Evolutionary conservation across 2,888 invertebrate species (phyloP), one percentile per base, ranked within the genome.

Genomic region (Altica lythri): DNA sequence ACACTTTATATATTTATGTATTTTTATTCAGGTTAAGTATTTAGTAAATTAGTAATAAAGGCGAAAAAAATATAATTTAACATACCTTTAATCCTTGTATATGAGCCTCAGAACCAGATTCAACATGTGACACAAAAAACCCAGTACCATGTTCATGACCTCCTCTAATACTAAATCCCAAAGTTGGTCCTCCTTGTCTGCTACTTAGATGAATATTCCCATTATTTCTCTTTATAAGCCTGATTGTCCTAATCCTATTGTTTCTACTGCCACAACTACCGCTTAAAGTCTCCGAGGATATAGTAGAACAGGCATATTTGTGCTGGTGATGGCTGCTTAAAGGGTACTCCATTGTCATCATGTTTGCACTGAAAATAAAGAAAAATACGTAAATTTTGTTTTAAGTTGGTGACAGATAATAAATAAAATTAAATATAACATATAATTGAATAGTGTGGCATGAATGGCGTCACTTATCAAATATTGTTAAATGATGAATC

Each of bases 141-240:
- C 96, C 96, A 0, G 93, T 91, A 16, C 91, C 89, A 73, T 94
- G 92, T 72, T 96, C 96, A 60, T 87, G 83, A 10, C 96, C 95
- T 18, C 93, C 92, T 2, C 92, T 82, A 51, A 93, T 77, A 1
- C 90, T 86, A 75, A 93, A 92, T 1, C 92, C 92, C 68, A 89
- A 88, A 13, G 86, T 85, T 4, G 88, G 84, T 50, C 79, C n/a
- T n/a, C n/a, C 80, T 58, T 83, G 82, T 1, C 82, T 79, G 47
- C 80, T 78, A 25, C 81, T 75, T 29, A 78, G 76, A 55, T 72
- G 69, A 40, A 74, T 49, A 8, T 76, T 78, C 42, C 64, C 60
- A 42, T 66, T 60, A 51, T 60, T 44, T 6, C 80, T 81, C 43
- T 84, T 78, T 10, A 83, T 78, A 57, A 83, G 75, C 14, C 85